Conservation (phyloP, 2,113 vertebrate species). For the Laterallus jamaicensis region DNA sequence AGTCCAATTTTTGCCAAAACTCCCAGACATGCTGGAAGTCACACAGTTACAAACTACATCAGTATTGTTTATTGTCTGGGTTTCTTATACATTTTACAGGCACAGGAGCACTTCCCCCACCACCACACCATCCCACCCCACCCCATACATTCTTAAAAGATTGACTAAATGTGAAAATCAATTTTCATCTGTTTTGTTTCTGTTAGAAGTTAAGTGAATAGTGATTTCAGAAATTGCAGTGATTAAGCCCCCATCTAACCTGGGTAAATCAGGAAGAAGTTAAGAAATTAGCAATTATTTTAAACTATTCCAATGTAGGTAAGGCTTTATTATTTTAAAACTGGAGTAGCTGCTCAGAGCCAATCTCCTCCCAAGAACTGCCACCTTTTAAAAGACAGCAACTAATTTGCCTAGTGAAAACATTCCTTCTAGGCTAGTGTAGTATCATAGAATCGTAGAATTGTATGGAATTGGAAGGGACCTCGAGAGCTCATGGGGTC, state of each 20-base stretch:
- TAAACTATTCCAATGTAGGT: neutral
- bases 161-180: neutral
- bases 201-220: neutral
- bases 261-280: neutral
- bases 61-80: constrained; percentile 59
- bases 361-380: neutral
- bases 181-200: neutral
- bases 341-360: neutral
- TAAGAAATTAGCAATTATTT: neutral
- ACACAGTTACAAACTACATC: constrained; percentile 2
- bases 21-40: constrained; percentile 52
- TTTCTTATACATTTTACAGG: constrained; percentile 30
- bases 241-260: neutral
- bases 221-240: neutral
- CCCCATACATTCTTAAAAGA: neutral
- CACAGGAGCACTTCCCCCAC: neutral
- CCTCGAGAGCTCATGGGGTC: no score
- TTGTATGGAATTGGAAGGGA: no score
- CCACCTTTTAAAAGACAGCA: neutral
- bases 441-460: neutral
- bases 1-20: constrained; percentile 40
- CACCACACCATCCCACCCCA: neutral
- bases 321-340: neutral
- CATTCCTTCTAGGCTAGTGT: neutral
- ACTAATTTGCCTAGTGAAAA: neutral